Evolutionary conservation across 1,140 invertebrate species (phyloP), one percentile per base, ranked within the genome.

Genomic region (Ceratina japonica): DNA sequence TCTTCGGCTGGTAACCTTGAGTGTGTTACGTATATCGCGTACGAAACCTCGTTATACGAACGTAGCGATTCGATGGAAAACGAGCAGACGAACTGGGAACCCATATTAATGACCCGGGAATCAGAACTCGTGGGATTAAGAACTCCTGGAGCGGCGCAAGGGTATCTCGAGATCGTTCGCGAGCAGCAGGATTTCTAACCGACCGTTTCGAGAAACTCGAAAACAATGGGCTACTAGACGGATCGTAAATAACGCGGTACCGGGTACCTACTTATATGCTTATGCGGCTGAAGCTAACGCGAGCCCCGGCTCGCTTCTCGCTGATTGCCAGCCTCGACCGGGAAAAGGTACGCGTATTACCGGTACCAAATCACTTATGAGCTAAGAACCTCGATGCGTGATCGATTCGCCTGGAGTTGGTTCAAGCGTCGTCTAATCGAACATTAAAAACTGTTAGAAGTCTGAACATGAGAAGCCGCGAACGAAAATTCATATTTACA

Each of bases 211-310:
- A 78, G 74, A 86, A 89, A 89, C 79, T 85, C 75, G 80, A 83
- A 79, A 89, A 90, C 87, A 89, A 90, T 87, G 66, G 76, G 63
- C 59, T 63, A 77, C 68, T 71, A 49, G n/a, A 70, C 75, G 54
- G 75, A 61, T 56, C 78, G 77, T 75, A 84, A 89, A 86, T 86
- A 83, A 88, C 87, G 81, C 72, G 85, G 65, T 68, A 51, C 54
- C 54, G 54, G 54, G 54, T n/a, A 56, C 37, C 37, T 27, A n/a
- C 44, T 18, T 24, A 24, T 13, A 87, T 83, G 75, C 61, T 75
- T 81, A 75, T 64, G 20, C 58, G 64, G 37, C 37, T 44, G 37
- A 7, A 44, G 37, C 37, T 44, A 44, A 54, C 69, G 64, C 78
- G 69, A 80, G 56, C n/a, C 22, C 61, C 73, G 37, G 24, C 63